Evolutionary conservation across 1,140 invertebrate species (phyloP).

Genomic region (Metaphire vulgaris): DNA sequence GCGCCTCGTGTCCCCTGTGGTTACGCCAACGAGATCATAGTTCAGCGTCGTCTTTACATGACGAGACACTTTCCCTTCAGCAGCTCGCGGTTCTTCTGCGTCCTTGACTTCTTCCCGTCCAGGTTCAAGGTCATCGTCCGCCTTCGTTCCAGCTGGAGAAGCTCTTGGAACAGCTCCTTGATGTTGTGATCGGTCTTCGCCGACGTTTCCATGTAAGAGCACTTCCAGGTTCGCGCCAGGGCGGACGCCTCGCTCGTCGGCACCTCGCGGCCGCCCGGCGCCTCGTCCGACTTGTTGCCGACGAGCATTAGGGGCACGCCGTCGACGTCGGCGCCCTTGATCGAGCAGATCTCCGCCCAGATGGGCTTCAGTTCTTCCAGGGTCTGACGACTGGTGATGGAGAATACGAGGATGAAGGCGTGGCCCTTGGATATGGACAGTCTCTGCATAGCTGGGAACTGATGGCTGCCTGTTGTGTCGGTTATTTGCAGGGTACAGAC

Average conservation of each 20-base stretch:
- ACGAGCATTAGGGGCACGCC: constrained; percentile 52
- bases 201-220: constrained; percentile 96
- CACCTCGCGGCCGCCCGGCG: constrained; percentile 64
- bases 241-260: constrained; percentile 60
- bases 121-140: constrained; percentile 88
- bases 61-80: constrained; percentile 55
- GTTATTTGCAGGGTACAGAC: constrained; percentile 99
- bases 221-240: constrained; percentile 81
- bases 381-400: constrained; percentile 67
- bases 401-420: constrained; percentile 56
- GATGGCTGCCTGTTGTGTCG: constrained; percentile 92
- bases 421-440: constrained; percentile 89
- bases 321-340: constrained; percentile 56
- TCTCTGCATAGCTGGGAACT: constrained; percentile 99
- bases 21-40: no score
- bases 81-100: constrained; percentile 55
- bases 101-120: constrained; percentile 67
- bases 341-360: constrained; percentile 74
- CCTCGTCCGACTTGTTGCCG: constrained; percentile 71
- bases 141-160: constrained; percentile 92
- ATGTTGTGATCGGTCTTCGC: constrained; percentile 99
- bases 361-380: constrained; percentile 94
- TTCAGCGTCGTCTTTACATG: no score
- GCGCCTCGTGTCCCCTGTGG: no score
- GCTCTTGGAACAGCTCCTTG: constrained; percentile 72